These are phyloP conservation scores for Erpobdella octoculata DNA, from an alignment of 2,888 invertebrate species.

Conservation along the genomic window DNA sequence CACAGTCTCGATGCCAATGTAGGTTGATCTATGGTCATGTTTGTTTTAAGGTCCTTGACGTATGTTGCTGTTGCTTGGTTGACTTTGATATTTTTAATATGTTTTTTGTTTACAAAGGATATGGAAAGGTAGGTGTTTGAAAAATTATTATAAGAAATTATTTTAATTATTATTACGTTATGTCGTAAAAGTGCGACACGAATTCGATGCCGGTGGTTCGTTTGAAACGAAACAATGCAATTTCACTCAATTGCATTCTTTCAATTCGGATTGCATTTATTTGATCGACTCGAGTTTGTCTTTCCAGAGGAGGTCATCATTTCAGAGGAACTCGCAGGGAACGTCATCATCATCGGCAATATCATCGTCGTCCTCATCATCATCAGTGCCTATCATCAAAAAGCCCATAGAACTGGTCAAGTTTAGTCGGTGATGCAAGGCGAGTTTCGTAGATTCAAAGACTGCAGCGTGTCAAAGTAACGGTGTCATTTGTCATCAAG, in stretches of 20 bases:
- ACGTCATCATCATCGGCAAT: background rate
- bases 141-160: background rate
- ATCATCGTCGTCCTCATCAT: no score
- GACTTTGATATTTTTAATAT: background rate
- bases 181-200: no score
- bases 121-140: background rate
- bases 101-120: background rate
- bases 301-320: background rate
- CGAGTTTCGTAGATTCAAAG: background rate
- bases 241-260: no score
- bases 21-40: no score
- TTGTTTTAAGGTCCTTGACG: no score
- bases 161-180: background rate
- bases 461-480: no score
- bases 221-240: no score
- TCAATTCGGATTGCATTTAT: no score
- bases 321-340: background rate
- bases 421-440: conserved; percentile 9
- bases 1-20: background rate
- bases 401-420: conserved; percentile 23
- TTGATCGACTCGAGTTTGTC: no score
- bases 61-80: background rate
- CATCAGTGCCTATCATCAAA: conserved; percentile 6
- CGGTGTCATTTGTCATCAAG: no score
- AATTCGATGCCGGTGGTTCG: no score